Evolutionary conservation across 1,140 invertebrate genomes (phyloP).

Genomic region (Caerostris darwini): DNA sequence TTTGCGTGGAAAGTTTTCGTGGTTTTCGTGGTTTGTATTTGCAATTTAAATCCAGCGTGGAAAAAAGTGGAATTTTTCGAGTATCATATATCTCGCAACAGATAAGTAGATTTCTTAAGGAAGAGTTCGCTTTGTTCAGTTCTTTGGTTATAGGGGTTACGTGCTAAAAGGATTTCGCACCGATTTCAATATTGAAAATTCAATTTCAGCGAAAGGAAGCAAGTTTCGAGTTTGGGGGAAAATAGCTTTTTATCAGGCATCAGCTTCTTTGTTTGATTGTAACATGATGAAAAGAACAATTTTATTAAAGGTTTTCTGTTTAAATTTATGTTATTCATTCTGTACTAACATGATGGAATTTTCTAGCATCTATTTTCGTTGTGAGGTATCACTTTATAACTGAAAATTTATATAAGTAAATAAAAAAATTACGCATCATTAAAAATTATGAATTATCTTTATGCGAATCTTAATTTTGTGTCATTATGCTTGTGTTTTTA

Average conservation of each 20-base stretch:
- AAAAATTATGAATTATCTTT: too few species aligned
- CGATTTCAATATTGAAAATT: slow-evolving; percentile 16
- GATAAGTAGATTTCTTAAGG: not conserved
- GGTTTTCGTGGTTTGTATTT: slow-evolving; percentile 17
- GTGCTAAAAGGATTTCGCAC: slow-evolving; percentile 26
- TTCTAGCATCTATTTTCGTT: too few species aligned
- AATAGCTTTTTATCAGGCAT: not conserved
- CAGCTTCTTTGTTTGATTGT: too few species aligned
- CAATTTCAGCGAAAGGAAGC: not conserved
- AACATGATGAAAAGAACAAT: too few species aligned
- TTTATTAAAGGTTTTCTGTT: too few species aligned
- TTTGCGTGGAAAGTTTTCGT: slow-evolving; percentile 10
- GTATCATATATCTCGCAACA: slow-evolving; percentile 4
- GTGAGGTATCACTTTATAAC: too few species aligned
- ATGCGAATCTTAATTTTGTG: too few species aligned
- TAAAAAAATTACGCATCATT: too few species aligned
- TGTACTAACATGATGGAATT: too few species aligned
- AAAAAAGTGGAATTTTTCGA: slow-evolving; percentile 20
- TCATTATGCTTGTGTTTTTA: too few species aligned
- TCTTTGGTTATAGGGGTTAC: not conserved
- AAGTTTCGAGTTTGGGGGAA: not conserved
- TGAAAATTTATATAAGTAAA: too few species aligned
- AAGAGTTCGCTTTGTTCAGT: not conserved
- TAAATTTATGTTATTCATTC: too few species aligned
- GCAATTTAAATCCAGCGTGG: slow-evolving; percentile 16